phyloP scores from a whole-genome alignment of 2,797 vertebrate genomes.

The Myiotriccus ornatus region DNA sequence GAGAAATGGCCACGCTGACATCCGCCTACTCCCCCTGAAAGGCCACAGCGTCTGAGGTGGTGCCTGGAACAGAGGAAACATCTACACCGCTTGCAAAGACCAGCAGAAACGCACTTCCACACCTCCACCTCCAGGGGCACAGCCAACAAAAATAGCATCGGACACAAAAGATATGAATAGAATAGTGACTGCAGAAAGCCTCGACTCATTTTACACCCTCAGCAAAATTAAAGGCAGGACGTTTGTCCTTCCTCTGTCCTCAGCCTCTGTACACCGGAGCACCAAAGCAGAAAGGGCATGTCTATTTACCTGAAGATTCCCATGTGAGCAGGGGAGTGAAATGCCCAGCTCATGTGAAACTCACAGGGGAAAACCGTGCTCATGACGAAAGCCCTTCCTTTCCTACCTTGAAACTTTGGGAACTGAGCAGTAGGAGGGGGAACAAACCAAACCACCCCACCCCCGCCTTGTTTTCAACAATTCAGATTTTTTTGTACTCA shows the following conservation, averaged over 20 bases:
- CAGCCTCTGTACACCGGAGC: neutral
- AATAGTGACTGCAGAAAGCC: slow-evolving; percentile 2
- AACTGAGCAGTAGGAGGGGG: neutral
- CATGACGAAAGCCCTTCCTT: neutral
- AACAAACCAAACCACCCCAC: neutral
- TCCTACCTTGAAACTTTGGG: neutral
- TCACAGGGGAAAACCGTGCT: neutral
- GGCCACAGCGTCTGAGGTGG: neutral
- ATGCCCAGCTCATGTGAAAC: neutral
- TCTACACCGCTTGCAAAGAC: neutral
- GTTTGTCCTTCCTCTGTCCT: slow-evolving; percentile 11
- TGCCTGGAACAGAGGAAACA: neutral
- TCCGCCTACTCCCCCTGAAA: neutral
- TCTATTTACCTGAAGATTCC: slow-evolving; percentile 12
- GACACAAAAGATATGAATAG: slow-evolving; percentile 51
- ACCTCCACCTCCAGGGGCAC: slow-evolving; percentile 1
- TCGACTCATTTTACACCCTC: slow-evolving; percentile 8
- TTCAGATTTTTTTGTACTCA: neutral
- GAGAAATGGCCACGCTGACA: neutral
- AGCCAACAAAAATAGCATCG: slow-evolving; percentile 49
- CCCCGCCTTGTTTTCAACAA: neutral
- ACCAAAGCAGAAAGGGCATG: neutral
- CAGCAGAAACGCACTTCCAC: slow-evolving; percentile 30
- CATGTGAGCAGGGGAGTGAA: neutral
- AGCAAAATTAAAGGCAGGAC: slow-evolving; percentile 60